Evolutionary conservation across 2,797 vertebrate species (phyloP).

Genomic region (Bovichtus variegatus): DNA sequence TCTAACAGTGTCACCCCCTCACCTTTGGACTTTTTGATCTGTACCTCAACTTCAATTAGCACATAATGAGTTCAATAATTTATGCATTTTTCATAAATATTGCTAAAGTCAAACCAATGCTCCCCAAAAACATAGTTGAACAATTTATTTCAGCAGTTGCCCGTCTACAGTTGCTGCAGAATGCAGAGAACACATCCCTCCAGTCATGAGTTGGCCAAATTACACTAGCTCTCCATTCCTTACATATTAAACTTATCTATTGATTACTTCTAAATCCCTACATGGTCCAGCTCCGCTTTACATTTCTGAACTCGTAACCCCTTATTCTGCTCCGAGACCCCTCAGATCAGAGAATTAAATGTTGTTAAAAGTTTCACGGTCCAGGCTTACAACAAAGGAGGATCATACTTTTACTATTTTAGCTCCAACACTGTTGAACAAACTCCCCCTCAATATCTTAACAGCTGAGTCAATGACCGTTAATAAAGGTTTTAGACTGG

Average conservation of each 20-base stretch:
- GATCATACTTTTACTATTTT: background rate
- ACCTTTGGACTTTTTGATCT: background rate
- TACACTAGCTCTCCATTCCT: background rate
- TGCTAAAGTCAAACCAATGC: background rate
- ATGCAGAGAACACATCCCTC: background rate
- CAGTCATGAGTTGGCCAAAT: background rate
- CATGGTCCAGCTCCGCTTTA: background rate
- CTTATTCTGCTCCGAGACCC: background rate
- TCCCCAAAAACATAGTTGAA: background rate
- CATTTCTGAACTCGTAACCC: background rate
- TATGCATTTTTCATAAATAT: no score
- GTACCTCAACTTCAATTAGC: background rate
- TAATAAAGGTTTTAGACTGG: background rate
- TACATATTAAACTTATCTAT: background rate
- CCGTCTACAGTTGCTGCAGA: background rate
- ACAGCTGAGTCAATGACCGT: background rate
- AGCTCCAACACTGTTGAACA: background rate
- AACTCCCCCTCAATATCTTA: background rate
- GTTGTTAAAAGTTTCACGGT: background rate
- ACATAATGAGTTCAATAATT: no score
- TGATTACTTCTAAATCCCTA: slow-evolving; percentile 3
- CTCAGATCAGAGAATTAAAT: background rate
- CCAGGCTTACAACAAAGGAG: background rate
- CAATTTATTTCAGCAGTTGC: background rate
- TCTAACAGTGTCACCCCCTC: background rate